Evolutionary conservation across 1,140 invertebrate genomes (phyloP), one percentile per base, ranked within the genome.

Genomic region (Drosophila malerkotliana): DNA sequence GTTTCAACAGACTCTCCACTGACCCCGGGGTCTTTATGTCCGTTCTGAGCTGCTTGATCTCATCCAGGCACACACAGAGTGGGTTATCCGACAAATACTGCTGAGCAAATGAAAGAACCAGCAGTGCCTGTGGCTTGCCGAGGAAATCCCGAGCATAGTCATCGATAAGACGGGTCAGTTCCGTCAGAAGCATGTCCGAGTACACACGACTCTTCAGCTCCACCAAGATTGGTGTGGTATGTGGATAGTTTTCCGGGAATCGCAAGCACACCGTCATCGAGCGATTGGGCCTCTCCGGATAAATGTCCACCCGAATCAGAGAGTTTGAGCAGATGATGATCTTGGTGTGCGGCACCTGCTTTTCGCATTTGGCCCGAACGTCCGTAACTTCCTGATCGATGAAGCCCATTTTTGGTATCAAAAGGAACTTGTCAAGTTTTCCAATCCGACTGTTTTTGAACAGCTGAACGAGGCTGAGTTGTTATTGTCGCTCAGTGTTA

Each of bases 171-270:
- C 93, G 93, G 7, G 94, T 93, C 32, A 96, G 82, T 47, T 94
- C 93, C 52, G 93, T 92, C 6, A 96, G 91, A 41, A 96, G 91
- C 82, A 94, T 95, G 4, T 94, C 92, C 1, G 94, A 94, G 5
- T 96, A 90, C 37, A 94, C 94, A 91, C 95, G 96, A 74, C 95
- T 96, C 80, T 96, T 96, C 0, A 97, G 89, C 92, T 96, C 95
- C n/a, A 96, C 91, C 10, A 96, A 83, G 2, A 96, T 75, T 1
- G 93, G 90, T 0, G 82, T 72, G 6, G 84, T 64, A 2, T 95
- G 94, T 89, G 96, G 96, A 37, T 84, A 80, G 34, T 93, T 91
- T 7, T 92, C 71, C 4, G 95, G 93, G 90, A 96, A 96, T 77
- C 95, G 94, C 18, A 96, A 92, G 73, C 95, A 95, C 45, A 93